A percentile compares a stretch with the other conserved stretches of the same genome.
Conservation (phyloP, 2,888 invertebrate species). For the Synanthedon vespiformis region DNA sequence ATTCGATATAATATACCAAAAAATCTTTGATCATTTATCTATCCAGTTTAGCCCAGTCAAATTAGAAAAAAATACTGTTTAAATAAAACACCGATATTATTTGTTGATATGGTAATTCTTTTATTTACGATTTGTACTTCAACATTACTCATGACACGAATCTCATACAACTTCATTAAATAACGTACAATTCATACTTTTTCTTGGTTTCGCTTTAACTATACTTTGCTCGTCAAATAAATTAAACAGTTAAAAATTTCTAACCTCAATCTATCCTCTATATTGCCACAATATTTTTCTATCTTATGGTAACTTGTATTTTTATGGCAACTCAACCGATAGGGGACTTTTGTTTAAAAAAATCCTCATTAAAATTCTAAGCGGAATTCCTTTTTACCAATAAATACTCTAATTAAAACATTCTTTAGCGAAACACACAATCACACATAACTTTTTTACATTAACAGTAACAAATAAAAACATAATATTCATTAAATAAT, state of each 20-base stretch:
- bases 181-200: slow-evolving; percentile 43
- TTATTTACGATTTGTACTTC: slow-evolving; percentile 62
- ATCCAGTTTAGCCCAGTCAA: too few species aligned
- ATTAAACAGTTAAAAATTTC: too few species aligned
- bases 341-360: too few species aligned
- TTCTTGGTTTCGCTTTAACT: slow-evolving; percentile 11
- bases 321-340: too few species aligned
- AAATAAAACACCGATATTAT: slow-evolving; percentile 47
- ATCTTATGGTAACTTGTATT: too few species aligned
- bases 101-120: slow-evolving; percentile 33
- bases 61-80: background rate
- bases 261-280: too few species aligned
- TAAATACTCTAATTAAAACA: slow-evolving; percentile 1
- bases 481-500: slow-evolving; percentile 14
- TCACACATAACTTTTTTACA: slow-evolving; percentile 14
- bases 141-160: slow-evolving; percentile 34
- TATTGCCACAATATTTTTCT: too few species aligned
- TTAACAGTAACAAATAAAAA: slow-evolving; percentile 22
- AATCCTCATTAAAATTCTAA: too few species aligned
- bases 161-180: slow-evolving; percentile 56
- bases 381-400: background rate
- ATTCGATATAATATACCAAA: too few species aligned
- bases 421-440: slow-evolving; percentile 29
- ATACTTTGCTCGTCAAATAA: slow-evolving; percentile 21
- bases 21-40: too few species aligned